A percentile compares a stretch with the other conserved stretches of the same genome.
Conservation (phyloP, 2,797 vertebrate genomes). For the Semotilus atromaculatus region DNA sequence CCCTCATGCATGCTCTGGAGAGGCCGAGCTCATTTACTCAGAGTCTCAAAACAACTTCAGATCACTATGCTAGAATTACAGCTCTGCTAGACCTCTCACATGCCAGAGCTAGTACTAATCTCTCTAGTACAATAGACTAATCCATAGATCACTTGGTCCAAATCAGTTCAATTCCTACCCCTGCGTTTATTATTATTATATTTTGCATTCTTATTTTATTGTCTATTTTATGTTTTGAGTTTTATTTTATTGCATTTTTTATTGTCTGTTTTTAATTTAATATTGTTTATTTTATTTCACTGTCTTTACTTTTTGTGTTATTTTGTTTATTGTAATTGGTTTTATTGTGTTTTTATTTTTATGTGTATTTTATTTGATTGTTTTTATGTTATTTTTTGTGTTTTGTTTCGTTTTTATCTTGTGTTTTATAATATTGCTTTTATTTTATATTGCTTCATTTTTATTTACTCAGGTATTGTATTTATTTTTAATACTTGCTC, state of each 20-base stretch:
- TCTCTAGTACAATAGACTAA: conserved; percentile 21
- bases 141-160: conserved; percentile 17
- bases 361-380: not conserved
- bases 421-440: not conserved
- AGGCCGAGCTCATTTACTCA: conserved; percentile 51
- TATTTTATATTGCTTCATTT: not conserved
- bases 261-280: not conserved
- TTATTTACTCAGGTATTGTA: not conserved
- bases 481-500: not conserved
- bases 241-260: not conserved
- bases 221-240: not conserved
- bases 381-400: not conserved
- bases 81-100: conserved; percentile 19
- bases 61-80: conserved; percentile 41
- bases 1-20: conserved; percentile 33
- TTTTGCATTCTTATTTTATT: not conserved
- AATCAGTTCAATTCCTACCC: not conserved
- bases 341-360: not conserved
- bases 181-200: not conserved
- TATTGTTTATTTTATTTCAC: not conserved
- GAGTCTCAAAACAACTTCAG: conserved; percentile 48
- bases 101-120: conserved; percentile 31
- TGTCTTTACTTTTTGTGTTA: not conserved
- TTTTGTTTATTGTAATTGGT: not conserved
- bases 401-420: not conserved